These are phyloP conservation scores for Eubasilissa regina DNA, from an alignment of 1,140 invertebrate genomes.

Conservation along the genomic window DNA sequence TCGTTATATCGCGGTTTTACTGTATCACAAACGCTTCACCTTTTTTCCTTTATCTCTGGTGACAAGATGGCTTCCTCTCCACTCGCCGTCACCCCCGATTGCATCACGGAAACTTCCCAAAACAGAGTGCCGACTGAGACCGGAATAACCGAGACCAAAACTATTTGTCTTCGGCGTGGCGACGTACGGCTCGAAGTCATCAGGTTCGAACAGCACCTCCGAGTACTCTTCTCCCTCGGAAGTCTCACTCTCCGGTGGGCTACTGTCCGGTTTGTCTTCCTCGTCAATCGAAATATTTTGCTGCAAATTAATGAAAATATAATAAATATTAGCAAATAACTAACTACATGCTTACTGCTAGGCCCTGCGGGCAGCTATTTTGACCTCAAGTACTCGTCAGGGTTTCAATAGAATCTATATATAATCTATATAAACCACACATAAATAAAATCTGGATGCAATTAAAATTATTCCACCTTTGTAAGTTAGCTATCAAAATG, in stretches of 20 bases:
- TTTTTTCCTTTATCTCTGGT: slow-evolving; percentile 70
- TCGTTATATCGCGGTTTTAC: too few relatives aligned
- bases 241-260: slow-evolving; percentile 41
- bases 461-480: too few relatives aligned
- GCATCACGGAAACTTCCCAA: slow-evolving; percentile 65
- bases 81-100: slow-evolving; percentile 62
- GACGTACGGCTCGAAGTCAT: slow-evolving; percentile 83
- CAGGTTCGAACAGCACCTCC: slow-evolving; percentile 85
- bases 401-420: too few relatives aligned
- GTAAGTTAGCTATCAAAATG: too few relatives aligned
- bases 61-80: slow-evolving; percentile 65
- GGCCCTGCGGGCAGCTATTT: too few relatives aligned
- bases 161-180: slow-evolving; percentile 85
- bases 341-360: too few relatives aligned
- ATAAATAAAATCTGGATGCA: too few relatives aligned
- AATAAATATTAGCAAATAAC: too few relatives aligned
- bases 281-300: not conserved
- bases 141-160: slow-evolving; percentile 93
- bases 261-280: slow-evolving; percentile 15
- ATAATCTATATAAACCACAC: too few relatives aligned
- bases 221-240: slow-evolving; percentile 74
- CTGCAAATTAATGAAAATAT: slow-evolving; percentile 13
- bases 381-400: too few relatives aligned
- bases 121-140: slow-evolving; percentile 78
- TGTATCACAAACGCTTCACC: too few relatives aligned